Base-by-base conservation (phyloP, 1,140 invertebrate genomes). In the Drosophila leontia region DNA sequence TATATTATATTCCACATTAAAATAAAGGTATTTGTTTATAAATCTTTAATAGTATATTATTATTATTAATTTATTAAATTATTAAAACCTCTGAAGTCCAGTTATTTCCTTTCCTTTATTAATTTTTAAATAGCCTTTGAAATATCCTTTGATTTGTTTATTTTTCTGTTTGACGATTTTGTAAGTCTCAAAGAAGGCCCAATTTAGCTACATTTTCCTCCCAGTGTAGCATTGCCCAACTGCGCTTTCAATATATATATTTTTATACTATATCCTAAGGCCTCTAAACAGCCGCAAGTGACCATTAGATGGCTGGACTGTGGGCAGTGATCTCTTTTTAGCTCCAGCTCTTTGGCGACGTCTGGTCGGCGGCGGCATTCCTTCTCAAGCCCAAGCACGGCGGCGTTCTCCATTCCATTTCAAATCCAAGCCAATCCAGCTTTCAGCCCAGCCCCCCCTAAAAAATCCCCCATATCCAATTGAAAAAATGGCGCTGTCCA, bases 331-430 rank as follows among this genome's bases (percentile, higher is more conserved):
- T 72, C 68, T 70, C 34, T 58, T 70, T 61, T 63, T 68, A 32
- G 17, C 50, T 51, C 17, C 23, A 47, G 41, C 60, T 63, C 61
- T 68, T 35, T 86, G 82, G 84, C 84, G 84, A 75, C 84, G 85
- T 85, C 85, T 90, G 62, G 84, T 61, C 82, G 78, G 34, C 37
- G 62, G 56, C 75, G 76, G 84, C 80, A 83, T 82, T 86, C 83
- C 72, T 85, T 78, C 84, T 81, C 44, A 72, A 72, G 69, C 69
- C 67, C 69, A 72, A 72, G 45, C 69, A 51, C 45, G 67, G 69
- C 69, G 69, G 67, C 69, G 39, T 71, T 72, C 69, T 72, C 51
- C 69, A 41, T 70, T 57, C 62, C 62, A 65, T 45, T 61, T 34
- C 26, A 29, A 44, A 60, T 35, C 68, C 50, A 17, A 29, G 37